Conservation (phyloP, 1,140 invertebrate genomes). For the Lineus longissimus region DNA sequence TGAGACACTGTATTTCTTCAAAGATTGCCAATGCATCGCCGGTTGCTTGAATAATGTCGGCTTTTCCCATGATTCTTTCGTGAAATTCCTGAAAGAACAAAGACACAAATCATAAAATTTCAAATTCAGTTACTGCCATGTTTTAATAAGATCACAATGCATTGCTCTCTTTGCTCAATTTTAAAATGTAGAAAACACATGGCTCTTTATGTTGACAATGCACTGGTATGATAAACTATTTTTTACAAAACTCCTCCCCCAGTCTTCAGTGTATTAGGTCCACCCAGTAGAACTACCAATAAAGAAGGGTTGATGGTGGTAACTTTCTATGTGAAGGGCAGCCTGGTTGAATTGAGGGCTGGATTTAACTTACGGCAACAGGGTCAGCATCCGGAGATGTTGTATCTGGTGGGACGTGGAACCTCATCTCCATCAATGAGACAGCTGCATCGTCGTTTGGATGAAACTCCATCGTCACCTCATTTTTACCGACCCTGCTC, state of each 20-base stretch:
- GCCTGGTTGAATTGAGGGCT: no score
- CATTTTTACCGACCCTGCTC: constrained; percentile 95
- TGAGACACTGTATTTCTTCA: constrained; percentile 94
- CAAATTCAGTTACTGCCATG: neutral
- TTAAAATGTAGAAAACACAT: no score
- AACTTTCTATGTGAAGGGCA: no score
- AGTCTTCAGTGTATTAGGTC: no score
- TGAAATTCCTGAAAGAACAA: constrained; percentile 70
- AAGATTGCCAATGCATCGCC: constrained; percentile 98
- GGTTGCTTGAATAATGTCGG: constrained; percentile 94
- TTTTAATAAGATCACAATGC: neutral
- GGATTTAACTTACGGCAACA: constrained; percentile 71
- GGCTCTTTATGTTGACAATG: no score
- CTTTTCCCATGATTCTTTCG: constrained; percentile 89
- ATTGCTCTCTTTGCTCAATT: no score
- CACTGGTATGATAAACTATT: no score
- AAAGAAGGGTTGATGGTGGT: no score
- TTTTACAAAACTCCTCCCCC: no score
- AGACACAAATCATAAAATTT: no score
- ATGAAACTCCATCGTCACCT: constrained; percentile 98
- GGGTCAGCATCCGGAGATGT: constrained; percentile 61
- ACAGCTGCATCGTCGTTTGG: constrained; percentile 98
- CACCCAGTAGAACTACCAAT: no score
- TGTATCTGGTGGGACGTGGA: constrained; percentile 84
- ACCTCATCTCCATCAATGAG: constrained; percentile 94